phyloP scores from a whole-genome alignment of 2,113 vertebrate genomes.

The Gadus macrocephalus region DNA sequence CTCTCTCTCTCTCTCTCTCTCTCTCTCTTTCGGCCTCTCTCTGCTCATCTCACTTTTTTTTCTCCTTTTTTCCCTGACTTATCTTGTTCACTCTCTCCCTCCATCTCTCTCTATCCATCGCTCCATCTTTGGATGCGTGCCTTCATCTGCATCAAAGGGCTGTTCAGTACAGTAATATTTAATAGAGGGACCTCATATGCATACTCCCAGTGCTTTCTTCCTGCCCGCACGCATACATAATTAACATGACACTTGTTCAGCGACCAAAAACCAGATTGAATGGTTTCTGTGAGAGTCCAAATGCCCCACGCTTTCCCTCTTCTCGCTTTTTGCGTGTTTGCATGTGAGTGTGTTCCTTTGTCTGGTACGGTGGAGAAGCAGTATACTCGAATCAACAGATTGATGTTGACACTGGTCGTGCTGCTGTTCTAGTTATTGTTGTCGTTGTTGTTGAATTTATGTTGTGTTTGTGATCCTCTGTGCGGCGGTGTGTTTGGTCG shows the following conservation, averaged over 20 bases:
- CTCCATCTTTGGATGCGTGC: constrained; percentile 41
- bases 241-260: constrained; percentile 31
- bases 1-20: background rate
- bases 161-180: constrained; percentile 58
- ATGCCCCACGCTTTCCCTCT: background rate
- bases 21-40: background rate
- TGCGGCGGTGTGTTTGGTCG: too few relatives aligned
- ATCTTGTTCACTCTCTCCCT: background rate
- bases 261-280: constrained; percentile 1
- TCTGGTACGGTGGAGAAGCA: too few relatives aligned
- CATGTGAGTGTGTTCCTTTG: too few relatives aligned
- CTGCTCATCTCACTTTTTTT: too few relatives aligned
- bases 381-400: too few relatives aligned
- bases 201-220: constrained; percentile 42
- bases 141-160: constrained; percentile 53
- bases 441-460: too few relatives aligned
- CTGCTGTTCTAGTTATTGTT: too few relatives aligned
- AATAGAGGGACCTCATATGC: constrained; percentile 56
- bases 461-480: too few relatives aligned
- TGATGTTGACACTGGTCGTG: too few relatives aligned
- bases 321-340: too few relatives aligned
- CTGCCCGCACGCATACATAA: constrained; percentile 53
- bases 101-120: background rate
- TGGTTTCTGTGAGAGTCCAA: background rate
- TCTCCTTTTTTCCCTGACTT: background rate